Conservation (phyloP, 2,888 invertebrate genomes). For the Lasioglossum leucozonium region DNA sequence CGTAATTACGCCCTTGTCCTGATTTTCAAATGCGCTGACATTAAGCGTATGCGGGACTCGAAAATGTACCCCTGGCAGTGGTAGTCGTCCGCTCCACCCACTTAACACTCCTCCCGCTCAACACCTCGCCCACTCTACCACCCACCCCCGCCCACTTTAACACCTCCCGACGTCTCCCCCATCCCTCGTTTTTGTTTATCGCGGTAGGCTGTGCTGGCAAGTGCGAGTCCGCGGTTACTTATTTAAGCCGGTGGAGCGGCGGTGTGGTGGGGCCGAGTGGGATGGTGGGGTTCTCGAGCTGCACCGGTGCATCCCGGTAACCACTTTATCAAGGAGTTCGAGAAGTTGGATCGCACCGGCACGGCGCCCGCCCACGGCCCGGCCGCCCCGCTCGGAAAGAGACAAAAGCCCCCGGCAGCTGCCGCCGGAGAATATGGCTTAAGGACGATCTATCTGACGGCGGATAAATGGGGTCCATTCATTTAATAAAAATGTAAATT, state of each 20-base stretch:
- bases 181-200: conserved; percentile 39
- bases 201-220: conserved; percentile 3
- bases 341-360: conserved; percentile 37
- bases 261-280: background rate
- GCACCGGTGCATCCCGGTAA: conserved; percentile 35
- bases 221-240: conserved; percentile 32
- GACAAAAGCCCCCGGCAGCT: conserved; percentile 33
- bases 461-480: conserved; percentile 38
- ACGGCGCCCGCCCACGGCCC: background rate
- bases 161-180: background rate
- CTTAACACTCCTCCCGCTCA: background rate
- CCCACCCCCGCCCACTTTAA: background rate
- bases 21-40: conserved; percentile 61
- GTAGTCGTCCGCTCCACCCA: background rate
- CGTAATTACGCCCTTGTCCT: conserved; percentile 58
- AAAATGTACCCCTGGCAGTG: conserved; percentile 12
- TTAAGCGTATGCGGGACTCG: conserved; percentile 52
- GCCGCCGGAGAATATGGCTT: conserved; percentile 31
- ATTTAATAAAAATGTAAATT: conserved; percentile 47
- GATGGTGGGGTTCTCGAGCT: background rate
- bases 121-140: background rate
- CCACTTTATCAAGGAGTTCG: conserved; percentile 43
- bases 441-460: conserved; percentile 31
- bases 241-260: background rate
- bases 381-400: background rate